Conservation (phyloP, 2,888 invertebrate genomes). For the Galerucella nymphaeae region DNA sequence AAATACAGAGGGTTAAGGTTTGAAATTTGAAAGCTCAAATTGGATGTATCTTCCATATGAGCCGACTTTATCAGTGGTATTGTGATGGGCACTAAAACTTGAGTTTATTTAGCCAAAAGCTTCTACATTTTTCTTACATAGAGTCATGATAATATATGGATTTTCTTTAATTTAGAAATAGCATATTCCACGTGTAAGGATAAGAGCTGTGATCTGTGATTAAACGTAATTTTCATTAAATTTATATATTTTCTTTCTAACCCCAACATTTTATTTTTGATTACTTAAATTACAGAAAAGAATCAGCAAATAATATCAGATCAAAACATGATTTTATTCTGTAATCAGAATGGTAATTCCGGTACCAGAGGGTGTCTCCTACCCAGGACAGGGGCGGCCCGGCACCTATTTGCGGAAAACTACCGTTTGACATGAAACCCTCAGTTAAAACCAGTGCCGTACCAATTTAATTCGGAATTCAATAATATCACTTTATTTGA, state of each 20-base stretch:
- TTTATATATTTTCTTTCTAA: neutral
- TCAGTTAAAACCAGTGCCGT: conserved; percentile 22
- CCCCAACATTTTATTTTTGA: conserved; percentile 16
- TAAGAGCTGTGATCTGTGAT: neutral
- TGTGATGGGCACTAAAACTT: no score
- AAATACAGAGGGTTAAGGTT: no score
- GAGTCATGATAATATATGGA: no score
- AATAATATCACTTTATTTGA: neutral
- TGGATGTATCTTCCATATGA: no score
- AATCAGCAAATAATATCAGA: conserved; percentile 48
- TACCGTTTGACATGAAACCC: conserved; percentile 59
- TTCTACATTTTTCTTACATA: no score
- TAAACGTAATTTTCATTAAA: neutral
- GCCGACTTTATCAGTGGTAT: no score
- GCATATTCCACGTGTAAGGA: neutral
- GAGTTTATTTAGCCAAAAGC: no score
- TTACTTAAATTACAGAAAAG: conserved; percentile 31
- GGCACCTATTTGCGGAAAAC: conserved; percentile 55
- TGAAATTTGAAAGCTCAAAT: no score
- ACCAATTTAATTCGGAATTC: neutral
- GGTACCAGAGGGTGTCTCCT: conserved; percentile 65
- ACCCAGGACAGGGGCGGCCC: conserved; percentile 55
- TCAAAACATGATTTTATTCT: conserved; percentile 61
- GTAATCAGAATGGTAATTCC: conserved; percentile 63
- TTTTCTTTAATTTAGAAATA: no score